A percentile compares a stretch with the other conserved stretches of the same genome.
phyloP scores from a whole-genome alignment of 2,888 invertebrate genomes.

The Elegia similella region DNA sequence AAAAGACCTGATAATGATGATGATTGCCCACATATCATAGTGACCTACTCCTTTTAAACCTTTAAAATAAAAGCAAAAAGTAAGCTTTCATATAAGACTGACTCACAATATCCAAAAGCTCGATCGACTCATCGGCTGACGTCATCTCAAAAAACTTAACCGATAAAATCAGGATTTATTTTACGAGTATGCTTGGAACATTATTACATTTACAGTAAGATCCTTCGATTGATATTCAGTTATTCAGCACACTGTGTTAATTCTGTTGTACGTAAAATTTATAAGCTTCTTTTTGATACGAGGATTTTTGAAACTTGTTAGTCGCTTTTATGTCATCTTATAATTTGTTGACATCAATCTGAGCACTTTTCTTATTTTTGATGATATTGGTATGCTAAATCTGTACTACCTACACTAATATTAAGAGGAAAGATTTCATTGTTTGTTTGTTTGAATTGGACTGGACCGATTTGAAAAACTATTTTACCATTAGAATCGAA shows the following conservation, averaged over 20 bases:
- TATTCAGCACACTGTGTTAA: not conserved
- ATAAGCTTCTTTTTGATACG: not conserved
- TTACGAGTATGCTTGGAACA: not conserved
- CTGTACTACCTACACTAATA: too few species aligned
- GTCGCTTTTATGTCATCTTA: not conserved
- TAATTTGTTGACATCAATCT: not conserved
- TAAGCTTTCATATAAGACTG: not conserved
- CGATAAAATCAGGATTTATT: not conserved
- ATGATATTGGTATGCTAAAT: too few species aligned
- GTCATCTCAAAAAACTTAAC: not conserved
- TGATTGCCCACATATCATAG: too few species aligned
- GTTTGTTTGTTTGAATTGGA: too few species aligned
- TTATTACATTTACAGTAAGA: slow-evolving; percentile 14
- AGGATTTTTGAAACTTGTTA: not conserved
- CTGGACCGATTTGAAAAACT: too few species aligned
- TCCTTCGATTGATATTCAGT: not conserved
- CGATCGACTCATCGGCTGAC: not conserved
- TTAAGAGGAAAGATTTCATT: too few species aligned
- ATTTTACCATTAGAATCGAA: too few species aligned
- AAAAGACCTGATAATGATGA: too few species aligned
- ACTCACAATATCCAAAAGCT: not conserved
- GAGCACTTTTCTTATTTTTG: not conserved
- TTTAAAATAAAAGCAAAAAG: not conserved
- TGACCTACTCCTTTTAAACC: not conserved
- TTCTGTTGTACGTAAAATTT: not conserved